Evolutionary conservation across 2,797 vertebrate species (phyloP).

Genomic region (Cryptoprocta ferox): DNA sequence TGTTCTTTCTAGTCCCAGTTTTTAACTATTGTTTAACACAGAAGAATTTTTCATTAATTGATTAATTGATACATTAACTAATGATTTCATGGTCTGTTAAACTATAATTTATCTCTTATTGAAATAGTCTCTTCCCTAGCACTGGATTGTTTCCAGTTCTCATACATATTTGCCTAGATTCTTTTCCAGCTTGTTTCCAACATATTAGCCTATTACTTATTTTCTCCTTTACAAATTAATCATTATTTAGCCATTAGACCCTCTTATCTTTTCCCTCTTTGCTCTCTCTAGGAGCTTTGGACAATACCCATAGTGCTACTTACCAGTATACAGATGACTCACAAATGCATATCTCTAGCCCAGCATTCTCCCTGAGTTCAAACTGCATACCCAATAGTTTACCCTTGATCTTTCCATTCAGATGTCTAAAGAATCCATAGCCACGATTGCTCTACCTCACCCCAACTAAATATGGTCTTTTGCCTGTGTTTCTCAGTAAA

Average conservation of each 20-base stretch:
- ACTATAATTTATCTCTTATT: not conserved
- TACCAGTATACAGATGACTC: not conserved
- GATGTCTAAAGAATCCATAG: not conserved
- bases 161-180: not conserved
- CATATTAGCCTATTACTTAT: not conserved
- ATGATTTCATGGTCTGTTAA: not conserved
- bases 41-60: not conserved
- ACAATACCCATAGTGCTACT: not conserved
- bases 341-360: not conserved
- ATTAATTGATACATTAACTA: not conserved
- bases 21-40: not conserved
- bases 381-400: not conserved
- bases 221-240: not conserved
- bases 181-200: slow-evolving; percentile 14
- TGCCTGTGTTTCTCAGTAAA: not conserved
- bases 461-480: not conserved
- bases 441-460: not conserved
- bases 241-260: not conserved
- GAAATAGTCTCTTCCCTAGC: not conserved
- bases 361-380: not conserved
- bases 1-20: not conserved
- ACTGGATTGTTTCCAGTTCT: not conserved
- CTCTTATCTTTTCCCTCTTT: not conserved
- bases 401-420: not conserved
- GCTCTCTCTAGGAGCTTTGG: not conserved